Percentiles rank a stretch among this genome's conserved stretches.
Evolutionary conservation across 2,113 vertebrate genomes (phyloP).

Genomic region (Dromaius novaehollandiae): DNA sequence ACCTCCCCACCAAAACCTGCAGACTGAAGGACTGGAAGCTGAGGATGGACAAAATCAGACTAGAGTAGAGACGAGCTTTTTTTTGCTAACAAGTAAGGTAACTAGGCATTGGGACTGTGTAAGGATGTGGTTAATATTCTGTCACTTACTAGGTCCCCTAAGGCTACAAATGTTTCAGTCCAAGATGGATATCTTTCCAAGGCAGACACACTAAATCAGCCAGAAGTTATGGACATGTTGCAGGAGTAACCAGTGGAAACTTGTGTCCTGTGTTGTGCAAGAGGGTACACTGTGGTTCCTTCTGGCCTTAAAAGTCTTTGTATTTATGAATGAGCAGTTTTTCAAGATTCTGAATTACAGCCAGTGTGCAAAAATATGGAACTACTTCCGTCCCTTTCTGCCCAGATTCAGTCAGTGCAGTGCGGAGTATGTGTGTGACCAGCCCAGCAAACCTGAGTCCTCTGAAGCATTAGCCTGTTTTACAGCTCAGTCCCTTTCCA

Average conservation of each 20-base stretch:
- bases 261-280: not conserved
- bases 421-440: not conserved
- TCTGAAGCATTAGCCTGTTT: not conserved
- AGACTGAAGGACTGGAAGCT: not conserved
- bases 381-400: not conserved
- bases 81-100: constrained; percentile 3
- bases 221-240: not conserved
- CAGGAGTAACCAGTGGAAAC: not conserved
- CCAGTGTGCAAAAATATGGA: not conserved
- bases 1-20: not conserved
- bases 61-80: not conserved
- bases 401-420: not conserved
- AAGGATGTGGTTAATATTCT: constrained; percentile 22
- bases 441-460: not conserved
- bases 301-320: not conserved
- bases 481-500: not conserved
- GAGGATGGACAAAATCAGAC: not conserved
- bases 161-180: not conserved
- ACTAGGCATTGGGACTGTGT: not conserved
- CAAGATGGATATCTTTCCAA: not conserved
- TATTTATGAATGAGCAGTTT: not conserved
- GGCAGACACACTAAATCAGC: not conserved
- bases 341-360: not conserved
- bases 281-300: not conserved
- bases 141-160: not conserved